A percentile compares a stretch with the other conserved stretches of the same genome.
These are phyloP conservation scores for Andrena trimmerana DNA, from an alignment of 2,888 invertebrate species.

Conservation along the genomic window DNA sequence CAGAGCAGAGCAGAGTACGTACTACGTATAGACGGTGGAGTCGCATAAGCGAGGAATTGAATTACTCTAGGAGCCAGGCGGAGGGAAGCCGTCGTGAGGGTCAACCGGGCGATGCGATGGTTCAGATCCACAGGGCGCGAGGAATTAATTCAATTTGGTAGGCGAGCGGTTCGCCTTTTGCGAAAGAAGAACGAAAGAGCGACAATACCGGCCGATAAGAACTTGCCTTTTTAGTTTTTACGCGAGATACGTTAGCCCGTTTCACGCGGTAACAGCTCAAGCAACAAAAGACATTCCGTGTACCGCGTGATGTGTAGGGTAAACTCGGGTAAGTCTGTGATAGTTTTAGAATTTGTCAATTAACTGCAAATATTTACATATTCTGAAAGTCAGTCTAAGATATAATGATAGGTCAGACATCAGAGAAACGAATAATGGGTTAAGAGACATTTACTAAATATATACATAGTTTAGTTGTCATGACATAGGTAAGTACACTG, in stretches of 20 bases:
- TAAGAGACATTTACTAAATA: too few relatives aligned
- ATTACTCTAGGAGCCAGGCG: conserved; percentile 46
- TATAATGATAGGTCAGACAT: too few relatives aligned
- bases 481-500: too few relatives aligned
- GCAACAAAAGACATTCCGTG: conserved; percentile 31
- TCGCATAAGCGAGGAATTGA: conserved; percentile 58
- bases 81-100: conserved; percentile 26
- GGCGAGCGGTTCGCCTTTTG: conserved; percentile 25
- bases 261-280: conserved; percentile 15
- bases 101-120: conserved; percentile 31
- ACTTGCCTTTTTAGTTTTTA: conserved; percentile 53
- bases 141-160: conserved; percentile 63
- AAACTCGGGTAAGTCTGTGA: too few relatives aligned
- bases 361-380: too few relatives aligned
- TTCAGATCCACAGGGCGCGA: conserved; percentile 21
- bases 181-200: conserved; percentile 58
- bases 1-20: too few relatives aligned
- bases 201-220: conserved; percentile 57
- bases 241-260: conserved; percentile 42
- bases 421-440: too few relatives aligned
- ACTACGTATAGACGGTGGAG: neutral
- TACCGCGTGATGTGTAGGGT: neutral
- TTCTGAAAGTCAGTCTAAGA: too few relatives aligned
- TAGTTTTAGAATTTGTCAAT: too few relatives aligned
- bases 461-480: too few relatives aligned